Evolutionary conservation across 1,140 invertebrate species (phyloP).

Genomic region (Cydia fagiglandana): DNA sequence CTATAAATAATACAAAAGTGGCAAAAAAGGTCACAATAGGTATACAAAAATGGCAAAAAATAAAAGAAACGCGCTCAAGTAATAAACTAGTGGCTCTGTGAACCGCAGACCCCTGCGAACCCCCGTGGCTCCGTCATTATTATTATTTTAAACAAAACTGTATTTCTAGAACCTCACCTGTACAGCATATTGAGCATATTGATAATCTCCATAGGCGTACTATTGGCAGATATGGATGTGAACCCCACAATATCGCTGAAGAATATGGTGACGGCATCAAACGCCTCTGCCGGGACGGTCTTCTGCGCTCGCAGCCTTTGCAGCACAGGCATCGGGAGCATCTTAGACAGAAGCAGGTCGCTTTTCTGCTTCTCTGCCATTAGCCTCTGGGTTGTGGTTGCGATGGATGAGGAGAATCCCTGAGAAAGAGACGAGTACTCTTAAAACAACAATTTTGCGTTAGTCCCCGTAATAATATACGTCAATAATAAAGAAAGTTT

Average conservation of each 20-base stretch:
- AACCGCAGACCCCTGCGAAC: too few relatives aligned
- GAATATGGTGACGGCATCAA: slow-evolving; percentile 87
- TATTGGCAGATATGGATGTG: slow-evolving; percentile 86
- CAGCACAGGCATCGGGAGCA: slow-evolving; percentile 85
- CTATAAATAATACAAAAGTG: too few relatives aligned
- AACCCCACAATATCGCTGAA: slow-evolving; percentile 92
- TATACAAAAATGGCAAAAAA: too few relatives aligned
- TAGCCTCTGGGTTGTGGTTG: slow-evolving; percentile 86
- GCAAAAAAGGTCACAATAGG: too few relatives aligned
- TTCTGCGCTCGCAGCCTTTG: slow-evolving; percentile 82
- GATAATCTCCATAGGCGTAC: slow-evolving; percentile 86
- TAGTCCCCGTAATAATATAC: too few relatives aligned
- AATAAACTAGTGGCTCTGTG: too few relatives aligned
- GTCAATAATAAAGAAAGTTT: too few relatives aligned
- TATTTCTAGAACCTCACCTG: slow-evolving; percentile 46
- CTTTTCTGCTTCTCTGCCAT: slow-evolving; percentile 88
- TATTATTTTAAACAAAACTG: too few relatives aligned
- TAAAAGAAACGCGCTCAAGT: too few relatives aligned
- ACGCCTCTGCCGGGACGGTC: slow-evolving; percentile 85
- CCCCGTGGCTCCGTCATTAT: too few relatives aligned
- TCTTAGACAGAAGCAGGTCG: slow-evolving; percentile 85
- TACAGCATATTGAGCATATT: slow-evolving; percentile 75
- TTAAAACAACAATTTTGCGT: too few relatives aligned
- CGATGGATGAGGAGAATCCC: slow-evolving; percentile 86
- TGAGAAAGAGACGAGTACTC: slow-evolving; percentile 65